A percentile compares a stretch with the other conserved stretches of the same genome.
Conservation (phyloP, 1,140 invertebrate species). For the Galendromus occidentalis region DNA sequence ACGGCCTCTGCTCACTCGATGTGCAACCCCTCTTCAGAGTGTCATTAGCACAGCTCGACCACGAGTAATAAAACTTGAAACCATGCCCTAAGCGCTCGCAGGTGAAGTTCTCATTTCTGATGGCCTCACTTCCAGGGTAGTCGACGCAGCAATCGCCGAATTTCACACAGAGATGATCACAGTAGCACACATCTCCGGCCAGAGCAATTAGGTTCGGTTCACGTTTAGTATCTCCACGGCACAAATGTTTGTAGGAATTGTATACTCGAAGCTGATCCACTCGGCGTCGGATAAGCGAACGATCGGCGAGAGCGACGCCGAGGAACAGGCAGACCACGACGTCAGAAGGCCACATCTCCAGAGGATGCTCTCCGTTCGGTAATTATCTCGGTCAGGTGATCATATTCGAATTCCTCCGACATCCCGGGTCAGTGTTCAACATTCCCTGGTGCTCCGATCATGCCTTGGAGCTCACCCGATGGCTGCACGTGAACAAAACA, state of each 20-base stretch:
- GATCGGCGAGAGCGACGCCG: neutral
- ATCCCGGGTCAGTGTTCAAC: too few relatives aligned
- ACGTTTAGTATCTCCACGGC: neutral
- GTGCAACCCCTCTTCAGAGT: neutral
- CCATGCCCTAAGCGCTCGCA: neutral
- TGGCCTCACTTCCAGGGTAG: neutral
- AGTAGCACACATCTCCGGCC: constrained; percentile 7
- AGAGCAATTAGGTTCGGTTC: neutral
- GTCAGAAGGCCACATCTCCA: too few relatives aligned
- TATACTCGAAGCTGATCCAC: neutral
- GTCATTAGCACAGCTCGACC: neutral
- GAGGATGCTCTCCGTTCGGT: too few relatives aligned
- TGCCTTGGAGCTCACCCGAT: too few relatives aligned
- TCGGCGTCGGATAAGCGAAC: neutral
- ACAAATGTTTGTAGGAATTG: neutral
- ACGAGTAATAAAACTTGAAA: neutral
- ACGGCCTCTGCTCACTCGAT: neutral
- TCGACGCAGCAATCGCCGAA: constrained; percentile 6
- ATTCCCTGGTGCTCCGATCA: too few relatives aligned
- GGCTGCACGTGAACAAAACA: too few relatives aligned
- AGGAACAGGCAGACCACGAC: neutral
- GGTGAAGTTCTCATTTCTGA: neutral
- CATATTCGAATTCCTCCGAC: too few relatives aligned
- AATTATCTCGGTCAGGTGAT: too few relatives aligned
- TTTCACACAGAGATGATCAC: neutral